phyloP scores from a whole-genome alignment of 2,113 vertebrate genomes.

The Nothocercus julius region DNA sequence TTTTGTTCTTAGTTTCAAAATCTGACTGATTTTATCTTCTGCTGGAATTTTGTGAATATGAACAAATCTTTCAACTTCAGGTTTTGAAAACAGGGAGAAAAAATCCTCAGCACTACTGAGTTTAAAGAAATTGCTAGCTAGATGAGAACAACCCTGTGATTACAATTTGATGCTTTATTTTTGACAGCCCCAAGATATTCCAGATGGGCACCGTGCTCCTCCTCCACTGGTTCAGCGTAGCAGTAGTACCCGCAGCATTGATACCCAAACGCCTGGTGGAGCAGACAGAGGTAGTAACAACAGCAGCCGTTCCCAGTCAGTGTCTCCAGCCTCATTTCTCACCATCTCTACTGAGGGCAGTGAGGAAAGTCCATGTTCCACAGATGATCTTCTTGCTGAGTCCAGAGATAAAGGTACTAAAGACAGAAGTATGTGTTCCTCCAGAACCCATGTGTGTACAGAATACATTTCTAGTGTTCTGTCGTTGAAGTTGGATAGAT shows the following conservation, averaged over 20 bases:
- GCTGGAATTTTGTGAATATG: background rate
- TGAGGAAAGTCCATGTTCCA: slow-evolving; percentile 88
- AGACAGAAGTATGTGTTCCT: too few species aligned
- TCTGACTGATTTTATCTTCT: background rate
- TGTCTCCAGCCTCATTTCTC: slow-evolving; percentile 93
- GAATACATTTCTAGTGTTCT: background rate
- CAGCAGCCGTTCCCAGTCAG: slow-evolving; percentile 95
- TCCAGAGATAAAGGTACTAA: slow-evolving; percentile 90
- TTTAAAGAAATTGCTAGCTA: background rate
- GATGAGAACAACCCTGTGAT: background rate
- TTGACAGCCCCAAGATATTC: slow-evolving; percentile 92
- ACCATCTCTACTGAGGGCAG: slow-evolving; percentile 88
- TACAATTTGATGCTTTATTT: background rate
- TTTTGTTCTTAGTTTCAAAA: background rate
- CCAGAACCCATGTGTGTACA: too few species aligned
- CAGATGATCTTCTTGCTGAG: slow-evolving; percentile 82
- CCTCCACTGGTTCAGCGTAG: slow-evolving; percentile 90
- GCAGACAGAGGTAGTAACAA: slow-evolving; percentile 89
- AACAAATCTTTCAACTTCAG: background rate
- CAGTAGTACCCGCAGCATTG: slow-evolving; percentile 96
- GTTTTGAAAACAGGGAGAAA: background rate
- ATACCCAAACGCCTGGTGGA: slow-evolving; percentile 94
- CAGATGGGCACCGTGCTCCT: slow-evolving; percentile 95
- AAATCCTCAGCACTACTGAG: background rate
- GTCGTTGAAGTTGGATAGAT: background rate